Conservation (phyloP, 1,140 invertebrate genomes). For the Sinonovacula constricta region DNA sequence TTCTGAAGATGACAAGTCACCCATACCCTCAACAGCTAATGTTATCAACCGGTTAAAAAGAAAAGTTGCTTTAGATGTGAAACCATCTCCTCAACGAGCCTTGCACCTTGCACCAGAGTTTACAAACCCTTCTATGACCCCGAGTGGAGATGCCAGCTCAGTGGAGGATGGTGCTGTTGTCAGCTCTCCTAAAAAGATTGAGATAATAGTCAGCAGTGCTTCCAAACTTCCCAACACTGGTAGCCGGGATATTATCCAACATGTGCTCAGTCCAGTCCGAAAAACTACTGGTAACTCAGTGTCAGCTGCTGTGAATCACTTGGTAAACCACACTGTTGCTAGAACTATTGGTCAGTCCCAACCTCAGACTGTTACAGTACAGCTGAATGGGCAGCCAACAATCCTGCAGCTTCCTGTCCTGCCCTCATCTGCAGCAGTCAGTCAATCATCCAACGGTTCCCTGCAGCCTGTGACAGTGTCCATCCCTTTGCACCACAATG, state of each 20-base stretch:
- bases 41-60: conserved; percentile 10
- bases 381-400: conserved; percentile 48
- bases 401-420: conserved; percentile 57
- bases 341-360: conserved; percentile 24
- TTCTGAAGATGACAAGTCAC: conserved; percentile 52
- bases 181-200: conserved; percentile 13
- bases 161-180: background rate
- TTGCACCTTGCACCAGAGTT: conserved; percentile 59
- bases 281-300: background rate
- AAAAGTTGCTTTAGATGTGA: conserved; percentile 11
- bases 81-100: conserved; percentile 54
- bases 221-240: background rate
- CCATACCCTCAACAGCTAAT: conserved; percentile 4
- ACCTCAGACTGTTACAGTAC: conserved; percentile 32
- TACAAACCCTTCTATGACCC: conserved; percentile 21
- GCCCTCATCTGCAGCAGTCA: conserved; percentile 39
- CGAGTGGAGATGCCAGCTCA: conserved; percentile 21
- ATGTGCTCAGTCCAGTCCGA: conserved; percentile 3
- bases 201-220: conserved; percentile 33
- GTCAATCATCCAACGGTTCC: conserved; percentile 2
- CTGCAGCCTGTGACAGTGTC: conserved; percentile 5
- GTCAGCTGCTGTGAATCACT: conserved; percentile 5
- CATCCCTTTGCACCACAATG: conserved; percentile 25
- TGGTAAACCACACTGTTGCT: conserved; percentile 1
- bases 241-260: background rate